A percentile compares a stretch with the other conserved stretches of the same genome.
phyloP scores from a whole-genome alignment of 2,888 invertebrate genomes.

The Drosophila suboccidentalis region DNA sequence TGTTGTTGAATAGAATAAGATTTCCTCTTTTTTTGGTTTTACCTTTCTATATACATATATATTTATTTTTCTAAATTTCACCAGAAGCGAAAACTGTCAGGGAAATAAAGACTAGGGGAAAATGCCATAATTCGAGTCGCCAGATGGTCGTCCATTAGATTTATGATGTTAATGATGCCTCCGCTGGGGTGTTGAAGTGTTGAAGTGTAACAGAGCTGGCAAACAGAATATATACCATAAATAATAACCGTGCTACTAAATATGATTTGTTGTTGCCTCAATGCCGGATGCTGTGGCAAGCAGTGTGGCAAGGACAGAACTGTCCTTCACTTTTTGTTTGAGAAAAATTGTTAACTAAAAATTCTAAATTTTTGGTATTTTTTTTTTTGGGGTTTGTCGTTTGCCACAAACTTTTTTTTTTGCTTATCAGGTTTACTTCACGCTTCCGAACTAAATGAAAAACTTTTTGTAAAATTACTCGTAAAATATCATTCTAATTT shows the following conservation, averaged over 20 bases:
- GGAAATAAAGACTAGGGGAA: slow-evolving; percentile 6
- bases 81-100: slow-evolving; percentile 4
- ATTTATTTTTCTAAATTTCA: not conserved
- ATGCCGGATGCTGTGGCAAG: slow-evolving; percentile 47
- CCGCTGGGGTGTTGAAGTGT: slow-evolving; percentile 26
- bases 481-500: slow-evolving; percentile 6
- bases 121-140: slow-evolving; percentile 54
- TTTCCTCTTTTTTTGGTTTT: not conserved
- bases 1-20: not conserved
- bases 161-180: slow-evolving; percentile 70
- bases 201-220: slow-evolving; percentile 33
- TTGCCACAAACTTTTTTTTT: slow-evolving; percentile 13
- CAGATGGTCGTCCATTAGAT: slow-evolving; percentile 67
- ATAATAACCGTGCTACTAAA: slow-evolving; percentile 77
- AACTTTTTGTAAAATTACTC: slow-evolving; percentile 19
- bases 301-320: slow-evolving; percentile 54
- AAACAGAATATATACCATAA: slow-evolving; percentile 43
- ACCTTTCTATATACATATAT: not conserved
- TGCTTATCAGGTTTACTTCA: slow-evolving; percentile 34
- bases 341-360: slow-evolving; percentile 12
- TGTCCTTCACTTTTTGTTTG: slow-evolving; percentile 44
- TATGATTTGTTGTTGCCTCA: slow-evolving; percentile 58
- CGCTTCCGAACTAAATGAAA: slow-evolving; percentile 63
- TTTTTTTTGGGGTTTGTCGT: slow-evolving; percentile 16
- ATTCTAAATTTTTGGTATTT: not conserved